Evolutionary conservation across 2,888 invertebrate genomes (phyloP), one percentile per base, ranked within the genome.

Genomic region (Nymphalis polychloros): DNA sequence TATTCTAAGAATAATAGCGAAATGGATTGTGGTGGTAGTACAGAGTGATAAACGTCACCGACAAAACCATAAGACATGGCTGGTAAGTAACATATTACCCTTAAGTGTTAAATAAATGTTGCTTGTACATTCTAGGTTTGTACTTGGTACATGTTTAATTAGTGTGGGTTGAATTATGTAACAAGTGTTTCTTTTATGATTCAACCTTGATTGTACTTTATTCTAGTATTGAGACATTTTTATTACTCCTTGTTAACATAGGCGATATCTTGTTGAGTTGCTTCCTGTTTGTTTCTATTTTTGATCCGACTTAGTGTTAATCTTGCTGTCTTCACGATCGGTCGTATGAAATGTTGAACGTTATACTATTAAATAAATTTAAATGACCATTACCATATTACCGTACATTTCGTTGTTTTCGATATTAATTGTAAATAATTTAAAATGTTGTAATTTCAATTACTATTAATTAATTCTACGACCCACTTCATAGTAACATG

Each of bases 141-240:
- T 35, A 31, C 53, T 55, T 81, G 80, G 73, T 80, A 80, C 78
- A 75, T 83, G 81, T 82, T 85, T 89, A 89, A 90, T 92, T 89
- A 87, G 84, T 87, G 88, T 86, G 81, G 84, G 82, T 78, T 81
- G 84, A 77, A 81, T 86, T 87, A 88, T 85, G 84, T 87, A 88
- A 87, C 83, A 73, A 75, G 73, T 71, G 77, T 81, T 84, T 87
- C 84, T 86, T 87, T 86, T 84, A 85, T 84, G 79, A 81, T 75
- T 75, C 81, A 87, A 84, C 90, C 90, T 91, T 86, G 85, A 74
- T 73, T 77, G 77, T 80, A 81, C 84, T 85, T 90, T 89, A 86
- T 86, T 81, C 85, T 86, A 84, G 78, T 78, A 84, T 88, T 86
- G 87, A 88, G 85, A 85, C 89, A 87, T 87, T 87, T 86, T 83